Evolutionary conservation across 2,113 vertebrate genomes (phyloP), one percentile per base, ranked within the genome.

Genomic region (Stegastes partitus): DNA sequence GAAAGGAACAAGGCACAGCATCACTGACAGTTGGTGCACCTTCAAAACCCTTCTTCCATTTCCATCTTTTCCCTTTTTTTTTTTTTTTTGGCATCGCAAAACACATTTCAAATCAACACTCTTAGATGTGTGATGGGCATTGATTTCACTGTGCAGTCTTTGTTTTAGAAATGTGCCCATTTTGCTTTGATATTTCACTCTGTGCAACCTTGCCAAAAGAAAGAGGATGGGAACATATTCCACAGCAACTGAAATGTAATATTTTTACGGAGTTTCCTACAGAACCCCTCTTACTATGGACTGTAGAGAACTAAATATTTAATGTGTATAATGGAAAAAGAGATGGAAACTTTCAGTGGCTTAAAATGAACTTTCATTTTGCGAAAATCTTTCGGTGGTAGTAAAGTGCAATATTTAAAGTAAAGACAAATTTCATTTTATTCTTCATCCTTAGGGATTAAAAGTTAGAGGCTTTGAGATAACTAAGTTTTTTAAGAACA

Each of bases 171-270:
- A 86, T 87, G 86, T 63, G 80, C 76, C 51, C 34, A 74, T 81
- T 81, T 64, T 77, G 72, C 86, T 89, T 93, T 89, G 90, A 90
- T 85, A 83, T 83, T 84, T 85, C n/a, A 72, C 55, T 83, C 63
- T 22, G 47, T 68, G 49, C 22, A 42, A 68, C 74, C 80, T 77
- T 77, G 68, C 72, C 62, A 87, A 84, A 74, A 80, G 54, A 71
- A 77, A 77, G 14, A 77, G 11, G 50, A 72, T 56, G 11, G 65
- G n/a, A 87, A 66, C 3, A 56, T 72, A 77, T 79, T 81, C 58
- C 49, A 50, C 58, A 59, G 68, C 34, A 66, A 55, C 50, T 34
- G 55, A 82, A 87, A 73, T 64, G 56, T 45, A 80, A 62, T 56
- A 76, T 84, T 81, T 79, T 74, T 34, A 74, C 68, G 44, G 49